Evolutionary conservation across 2,888 invertebrate genomes (phyloP).

Genomic region (Marasmarcha lunaedactyla): DNA sequence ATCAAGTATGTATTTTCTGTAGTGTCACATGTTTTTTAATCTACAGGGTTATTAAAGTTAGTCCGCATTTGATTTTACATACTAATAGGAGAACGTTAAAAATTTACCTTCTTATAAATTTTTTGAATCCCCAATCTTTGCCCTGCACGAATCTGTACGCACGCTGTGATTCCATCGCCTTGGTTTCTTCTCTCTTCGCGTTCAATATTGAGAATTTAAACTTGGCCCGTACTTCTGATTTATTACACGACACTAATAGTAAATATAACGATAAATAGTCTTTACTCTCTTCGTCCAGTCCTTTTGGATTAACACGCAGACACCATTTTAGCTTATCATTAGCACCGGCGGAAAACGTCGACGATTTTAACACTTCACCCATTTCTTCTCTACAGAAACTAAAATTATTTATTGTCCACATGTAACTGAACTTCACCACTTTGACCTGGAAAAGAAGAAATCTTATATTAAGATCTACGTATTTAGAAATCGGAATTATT

Average conservation of each 20-base stretch:
- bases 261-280: constrained; percentile 99
- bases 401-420: constrained; percentile 99
- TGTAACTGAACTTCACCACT: constrained; percentile 99
- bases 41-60: too few species aligned
- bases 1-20: too few species aligned
- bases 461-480: constrained; percentile 11
- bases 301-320: constrained; percentile 99
- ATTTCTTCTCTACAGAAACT: constrained; percentile 99
- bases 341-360: constrained; percentile 99
- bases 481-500: constrained; percentile 13
- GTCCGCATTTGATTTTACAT: too few species aligned
- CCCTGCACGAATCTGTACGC: constrained; percentile 99
- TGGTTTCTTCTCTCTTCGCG: constrained; percentile 99
- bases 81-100: too few species aligned
- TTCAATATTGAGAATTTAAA: constrained; percentile 99
- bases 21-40: too few species aligned
- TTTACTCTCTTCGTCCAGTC: constrained; percentile 99
- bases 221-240: constrained; percentile 99
- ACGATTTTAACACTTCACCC: constrained; percentile 99
- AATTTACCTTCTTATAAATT: constrained; percentile 86
- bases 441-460: constrained; percentile 85
- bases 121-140: constrained; percentile 99
- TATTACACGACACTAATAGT: constrained; percentile 99
- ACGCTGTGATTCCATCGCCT: constrained; percentile 97
- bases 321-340: constrained; percentile 99